Base-by-base conservation (phyloP, 1,140 invertebrate species). In the Orchestia grillus region DNA sequence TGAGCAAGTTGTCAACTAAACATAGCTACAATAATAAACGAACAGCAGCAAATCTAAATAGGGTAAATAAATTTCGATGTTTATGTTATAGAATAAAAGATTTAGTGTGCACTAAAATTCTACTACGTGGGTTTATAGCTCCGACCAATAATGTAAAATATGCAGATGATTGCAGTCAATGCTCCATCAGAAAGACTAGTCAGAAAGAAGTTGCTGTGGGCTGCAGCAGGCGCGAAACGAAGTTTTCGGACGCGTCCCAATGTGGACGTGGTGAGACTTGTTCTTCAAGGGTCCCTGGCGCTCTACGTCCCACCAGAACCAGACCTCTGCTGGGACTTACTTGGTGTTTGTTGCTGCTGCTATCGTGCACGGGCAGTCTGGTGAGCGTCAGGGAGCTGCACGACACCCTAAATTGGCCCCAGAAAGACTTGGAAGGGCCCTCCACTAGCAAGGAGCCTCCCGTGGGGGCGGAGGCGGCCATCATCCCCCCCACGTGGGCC, bases 401-500 rank as follows among this genome's bases (percentile, higher is more conserved):
- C 36, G 88, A 90, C 36, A 44, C 88, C 28, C 88, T 90, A 41
- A 41, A 44, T 36, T 90, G 88, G 88, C 1, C 43, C 41, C 28
- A 23, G 1, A 90, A 90, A 44, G 88, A 90, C 88, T 11, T 41
- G 15, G 42, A 41, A 90, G 43, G 41, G 88, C n/a, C 43, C 41
- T 28, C 44, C 92, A 16, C 41, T 16, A 45, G 92, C 44, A 44
- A n/a, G 36, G 92, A 44, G 47, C 6, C 11, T 40, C 16, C 92
- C 92, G 44, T 94, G 53, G 87, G 87, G 11, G 44, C 95, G 28
- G 53, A 87, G 96, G 97, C 96, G 41, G 96, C 96, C 40, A 98
- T 99, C 95, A 98, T 98, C 96, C 98, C 98, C 44, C 98, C 98
- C 6, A 98, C 98, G 0, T 99, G 98, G 98, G 98, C 98, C 42